Evolutionary conservation across 2,888 invertebrate species (phyloP).

Genomic region (Hermaeophaga mercurialis): DNA sequence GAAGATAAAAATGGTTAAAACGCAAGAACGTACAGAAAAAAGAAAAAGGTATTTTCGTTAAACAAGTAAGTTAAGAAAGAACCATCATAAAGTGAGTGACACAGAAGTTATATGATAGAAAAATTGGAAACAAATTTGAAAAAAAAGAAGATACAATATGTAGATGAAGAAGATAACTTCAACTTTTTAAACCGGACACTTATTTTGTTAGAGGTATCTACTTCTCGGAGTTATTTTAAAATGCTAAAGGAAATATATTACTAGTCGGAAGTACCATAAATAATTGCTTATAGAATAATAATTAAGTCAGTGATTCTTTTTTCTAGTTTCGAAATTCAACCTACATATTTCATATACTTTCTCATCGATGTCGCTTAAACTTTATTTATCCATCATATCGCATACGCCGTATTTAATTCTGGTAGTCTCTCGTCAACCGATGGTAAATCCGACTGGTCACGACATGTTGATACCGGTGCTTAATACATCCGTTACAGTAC

Average conservation of each 20-base stretch:
- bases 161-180: too few relatives aligned
- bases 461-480: constrained; percentile 5
- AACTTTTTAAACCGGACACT: too few relatives aligned
- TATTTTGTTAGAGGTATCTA: too few relatives aligned
- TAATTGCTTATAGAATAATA: background rate
- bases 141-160: too few relatives aligned
- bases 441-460: constrained; percentile 2
- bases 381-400: background rate
- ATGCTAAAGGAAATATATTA: constrained; percentile 4
- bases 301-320: constrained; percentile 10
- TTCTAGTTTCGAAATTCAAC: constrained; percentile 19
- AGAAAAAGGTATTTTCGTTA: too few relatives aligned
- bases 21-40: too few relatives aligned
- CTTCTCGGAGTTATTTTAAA: too few relatives aligned
- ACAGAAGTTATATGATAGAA: too few relatives aligned
- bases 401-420: background rate
- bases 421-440: background rate
- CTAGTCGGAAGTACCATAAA: constrained; percentile 5
- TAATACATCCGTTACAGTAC: constrained; percentile 23
- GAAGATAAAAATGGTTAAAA: too few relatives aligned
- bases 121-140: too few relatives aligned
- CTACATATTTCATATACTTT: constrained; percentile 21
- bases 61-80: too few relatives aligned
- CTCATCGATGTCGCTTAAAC: constrained; percentile 16
- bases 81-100: too few relatives aligned